Percentiles rank a stretch among this genome's conserved stretches.
These are phyloP conservation scores for Carassius auratus DNA, from an alignment of 2,113 vertebrate species.

Conservation along the genomic window DNA sequence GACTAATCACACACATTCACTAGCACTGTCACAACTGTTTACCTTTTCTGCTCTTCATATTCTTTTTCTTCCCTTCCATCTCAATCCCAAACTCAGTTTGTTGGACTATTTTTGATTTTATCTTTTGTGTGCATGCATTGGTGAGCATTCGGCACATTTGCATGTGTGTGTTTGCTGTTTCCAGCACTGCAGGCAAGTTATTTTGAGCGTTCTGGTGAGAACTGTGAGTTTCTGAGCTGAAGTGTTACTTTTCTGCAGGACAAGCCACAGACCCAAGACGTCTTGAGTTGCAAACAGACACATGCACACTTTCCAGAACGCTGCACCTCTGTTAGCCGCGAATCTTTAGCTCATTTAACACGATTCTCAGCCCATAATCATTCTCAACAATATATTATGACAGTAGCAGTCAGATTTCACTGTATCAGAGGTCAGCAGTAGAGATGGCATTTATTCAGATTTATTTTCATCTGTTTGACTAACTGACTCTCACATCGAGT, in stretches of 20 bases:
- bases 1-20: neutral
- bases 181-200: slow-evolving; percentile 36
- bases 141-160: neutral
- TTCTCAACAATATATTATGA: neutral
- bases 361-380: neutral
- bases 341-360: neutral
- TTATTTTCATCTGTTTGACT: neutral
- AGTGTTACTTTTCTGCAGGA: slow-evolving; percentile 43
- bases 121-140: neutral
- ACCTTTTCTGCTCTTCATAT: neutral
- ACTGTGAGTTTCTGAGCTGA: slow-evolving; percentile 39
- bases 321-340: neutral
- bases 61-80: neutral
- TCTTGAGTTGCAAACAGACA: neutral
- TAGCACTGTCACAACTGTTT: neutral
- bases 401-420: neutral
- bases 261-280: slow-evolving; percentile 9
- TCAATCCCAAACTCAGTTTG: slow-evolving; percentile 1
- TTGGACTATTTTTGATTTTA: neutral
- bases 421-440: neutral
- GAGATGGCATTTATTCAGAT: neutral
- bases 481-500: neutral
- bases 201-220: slow-evolving; percentile 35
- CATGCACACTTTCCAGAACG: neutral
- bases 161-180: neutral